phyloP scores from a whole-genome alignment of 37 sponge, comb jelly and placozoan species.

The Cliona cf. orientalis region DNA sequence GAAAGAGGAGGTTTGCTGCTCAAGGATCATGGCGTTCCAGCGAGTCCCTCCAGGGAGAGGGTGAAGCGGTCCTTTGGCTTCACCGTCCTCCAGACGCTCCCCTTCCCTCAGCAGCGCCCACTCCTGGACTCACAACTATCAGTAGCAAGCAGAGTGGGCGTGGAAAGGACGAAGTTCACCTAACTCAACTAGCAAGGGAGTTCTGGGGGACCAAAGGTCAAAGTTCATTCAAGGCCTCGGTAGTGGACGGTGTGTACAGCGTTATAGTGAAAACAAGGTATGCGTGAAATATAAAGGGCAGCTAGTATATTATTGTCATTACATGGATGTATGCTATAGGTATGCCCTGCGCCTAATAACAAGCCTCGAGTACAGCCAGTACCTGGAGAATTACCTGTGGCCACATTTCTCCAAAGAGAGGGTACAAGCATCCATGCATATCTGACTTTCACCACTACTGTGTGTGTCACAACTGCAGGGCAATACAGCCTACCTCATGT shows the following conservation, averaged over 20 bases:
- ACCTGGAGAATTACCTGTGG: constrained; percentile 98
- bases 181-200: constrained; percentile 48
- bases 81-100: constrained; percentile 15
- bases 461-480: constrained; percentile 8
- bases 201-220: constrained; percentile 57
- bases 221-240: constrained; percentile 14
- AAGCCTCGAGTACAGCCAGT: constrained; percentile 94
- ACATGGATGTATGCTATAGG: constrained; percentile 17
- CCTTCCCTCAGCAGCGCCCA: not conserved
- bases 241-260: constrained; percentile 45
- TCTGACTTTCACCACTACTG: not conserved
- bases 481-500: constrained; percentile 79
- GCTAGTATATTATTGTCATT: too few relatives aligned
- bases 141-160: not conserved
- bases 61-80: constrained; percentile 13
- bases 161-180: constrained; percentile 29
- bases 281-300: too few relatives aligned
- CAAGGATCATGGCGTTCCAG: constrained; percentile 38
- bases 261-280: constrained; percentile 43
- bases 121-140: not conserved
- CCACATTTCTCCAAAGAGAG: constrained; percentile 78
- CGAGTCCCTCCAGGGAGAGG: not conserved
- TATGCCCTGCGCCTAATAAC: constrained; percentile 70
- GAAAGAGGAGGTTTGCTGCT: constrained; percentile 51
- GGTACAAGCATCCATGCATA: constrained; percentile 3